Evolutionary conservation across 2,113 vertebrate genomes (phyloP).

Genomic region (Paradoxurus hermaphroditus): DNA sequence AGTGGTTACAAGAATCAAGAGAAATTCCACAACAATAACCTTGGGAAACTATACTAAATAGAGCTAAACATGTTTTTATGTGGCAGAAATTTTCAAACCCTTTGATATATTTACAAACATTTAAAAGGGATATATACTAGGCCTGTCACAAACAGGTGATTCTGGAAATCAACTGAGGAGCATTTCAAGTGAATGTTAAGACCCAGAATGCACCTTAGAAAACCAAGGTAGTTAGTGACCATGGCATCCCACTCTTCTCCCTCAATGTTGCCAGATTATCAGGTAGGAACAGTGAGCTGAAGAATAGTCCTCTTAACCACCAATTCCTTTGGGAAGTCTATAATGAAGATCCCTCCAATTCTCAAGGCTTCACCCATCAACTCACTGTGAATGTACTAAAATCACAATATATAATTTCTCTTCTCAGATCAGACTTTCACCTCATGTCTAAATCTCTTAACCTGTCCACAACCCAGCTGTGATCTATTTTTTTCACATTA

Average conservation of each 20-base stretch:
- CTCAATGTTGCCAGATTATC: background rate
- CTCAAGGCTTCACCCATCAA: background rate
- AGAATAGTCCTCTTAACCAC: background rate
- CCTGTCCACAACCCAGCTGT: background rate
- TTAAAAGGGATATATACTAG: background rate
- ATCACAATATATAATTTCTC: background rate
- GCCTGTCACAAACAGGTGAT: background rate
- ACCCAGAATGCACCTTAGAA: background rate
- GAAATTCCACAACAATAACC: background rate
- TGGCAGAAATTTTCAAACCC: background rate
- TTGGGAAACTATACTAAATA: background rate
- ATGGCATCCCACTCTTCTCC: background rate
- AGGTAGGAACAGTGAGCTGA: background rate
- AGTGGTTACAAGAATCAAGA: background rate
- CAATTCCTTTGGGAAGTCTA: background rate
- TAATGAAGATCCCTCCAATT: background rate
- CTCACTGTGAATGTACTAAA: background rate
- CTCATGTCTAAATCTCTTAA: background rate
- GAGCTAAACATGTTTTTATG: background rate
- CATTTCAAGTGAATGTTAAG: background rate
- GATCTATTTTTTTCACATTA: slow-evolving; percentile 15
- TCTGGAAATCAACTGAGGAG: background rate
- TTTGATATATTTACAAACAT: slow-evolving; percentile 5
- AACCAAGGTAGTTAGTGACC: background rate
- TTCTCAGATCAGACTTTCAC: background rate